Percentiles rank a stretch among this genome's conserved stretches.
Evolutionary conservation across 1,140 invertebrate genomes (phyloP).

Genomic region (Pristionchus pacificus): DNA sequence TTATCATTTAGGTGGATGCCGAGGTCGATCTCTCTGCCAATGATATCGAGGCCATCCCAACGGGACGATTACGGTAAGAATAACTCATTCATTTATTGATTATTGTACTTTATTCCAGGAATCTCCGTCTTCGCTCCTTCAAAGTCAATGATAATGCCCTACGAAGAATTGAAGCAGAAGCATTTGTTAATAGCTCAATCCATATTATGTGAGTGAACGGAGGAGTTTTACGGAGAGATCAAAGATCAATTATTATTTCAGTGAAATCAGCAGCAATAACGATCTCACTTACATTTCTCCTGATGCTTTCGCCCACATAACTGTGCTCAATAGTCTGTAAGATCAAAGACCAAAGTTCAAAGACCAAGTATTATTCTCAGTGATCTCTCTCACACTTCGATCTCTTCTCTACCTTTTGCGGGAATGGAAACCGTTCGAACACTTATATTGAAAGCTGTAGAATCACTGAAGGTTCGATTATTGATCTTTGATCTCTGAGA

Average conservation of each 20-base stretch:
- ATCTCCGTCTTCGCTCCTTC: conserved; percentile 14
- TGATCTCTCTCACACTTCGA: conserved; percentile 72
- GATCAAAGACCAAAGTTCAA: conserved; percentile 44
- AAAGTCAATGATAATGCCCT: conserved; percentile 14
- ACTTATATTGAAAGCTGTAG: conserved; percentile 70
- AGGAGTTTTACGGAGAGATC: conserved; percentile 19
- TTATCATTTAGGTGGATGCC: no score
- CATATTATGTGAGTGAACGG: conserved; percentile 16
- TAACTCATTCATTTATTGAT: neutral
- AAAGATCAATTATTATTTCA: conserved; percentile 52
- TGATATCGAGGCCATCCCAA: no score
- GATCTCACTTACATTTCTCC: conserved; percentile 65
- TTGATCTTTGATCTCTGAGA: no score
- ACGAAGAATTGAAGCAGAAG: conserved; percentile 14
- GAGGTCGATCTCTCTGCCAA: conserved; percentile 28
- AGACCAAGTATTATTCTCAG: conserved; percentile 58
- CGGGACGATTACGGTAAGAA: no score
- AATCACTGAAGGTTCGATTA: conserved; percentile 70
- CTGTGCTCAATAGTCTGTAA: conserved; percentile 67
- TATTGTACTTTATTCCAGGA: conserved; percentile 7
- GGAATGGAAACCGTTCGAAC: conserved; percentile 71
- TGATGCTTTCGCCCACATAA: conserved; percentile 67
- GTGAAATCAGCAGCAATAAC: conserved; percentile 69
- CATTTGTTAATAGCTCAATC: conserved; percentile 16
- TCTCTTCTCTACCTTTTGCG: conserved; percentile 69